Percentiles rank a stretch among this genome's conserved stretches.
These are phyloP conservation scores for Halictus rubicundus DNA, from an alignment of 1,140 invertebrate genomes.

Conservation along the genomic window DNA sequence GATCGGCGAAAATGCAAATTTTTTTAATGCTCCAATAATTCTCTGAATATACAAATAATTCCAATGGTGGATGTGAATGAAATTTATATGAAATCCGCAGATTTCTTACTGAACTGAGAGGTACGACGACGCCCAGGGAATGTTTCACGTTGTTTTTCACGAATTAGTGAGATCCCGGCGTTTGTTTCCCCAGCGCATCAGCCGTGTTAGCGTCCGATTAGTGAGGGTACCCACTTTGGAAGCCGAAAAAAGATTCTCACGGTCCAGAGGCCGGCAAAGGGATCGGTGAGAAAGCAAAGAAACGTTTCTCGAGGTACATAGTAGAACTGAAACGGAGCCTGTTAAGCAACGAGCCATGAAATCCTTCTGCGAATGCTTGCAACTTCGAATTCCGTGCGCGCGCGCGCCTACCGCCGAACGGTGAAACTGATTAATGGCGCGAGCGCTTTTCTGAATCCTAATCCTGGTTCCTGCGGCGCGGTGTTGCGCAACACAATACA, in stretches of 20 bases:
- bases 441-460: slow-evolving; percentile 11
- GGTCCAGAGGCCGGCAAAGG: neutral
- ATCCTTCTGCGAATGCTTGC: neutral
- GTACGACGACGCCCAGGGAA: neutral
- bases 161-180: slow-evolving; percentile 30
- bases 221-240: slow-evolving; percentile 18
- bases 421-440: slow-evolving; percentile 2
- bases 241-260: slow-evolving; percentile 42
- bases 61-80: too few species aligned
- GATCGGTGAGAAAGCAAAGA: slow-evolving; percentile 48
- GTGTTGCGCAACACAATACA: neutral
- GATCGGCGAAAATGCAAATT: too few species aligned
- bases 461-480: neutral
- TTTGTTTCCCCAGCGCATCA: slow-evolving; percentile 38
- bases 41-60: too few species aligned
- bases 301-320: neutral
- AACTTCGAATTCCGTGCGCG: neutral
- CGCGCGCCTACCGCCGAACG: neutral
- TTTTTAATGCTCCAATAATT: too few species aligned
- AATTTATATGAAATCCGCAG: too few species aligned
- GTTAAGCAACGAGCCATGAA: slow-evolving; percentile 5
- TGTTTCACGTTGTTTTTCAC: slow-evolving; percentile 5
- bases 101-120: too few species aligned
- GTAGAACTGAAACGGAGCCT: too few species aligned
- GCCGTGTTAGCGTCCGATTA: slow-evolving; percentile 48